A percentile compares a stretch with the other conserved stretches of the same genome.
phyloP scores from a whole-genome alignment of 30 jellyfish, hydroid and myxozoan species.

The Hydractinia symbiolongicarpus region DNA sequence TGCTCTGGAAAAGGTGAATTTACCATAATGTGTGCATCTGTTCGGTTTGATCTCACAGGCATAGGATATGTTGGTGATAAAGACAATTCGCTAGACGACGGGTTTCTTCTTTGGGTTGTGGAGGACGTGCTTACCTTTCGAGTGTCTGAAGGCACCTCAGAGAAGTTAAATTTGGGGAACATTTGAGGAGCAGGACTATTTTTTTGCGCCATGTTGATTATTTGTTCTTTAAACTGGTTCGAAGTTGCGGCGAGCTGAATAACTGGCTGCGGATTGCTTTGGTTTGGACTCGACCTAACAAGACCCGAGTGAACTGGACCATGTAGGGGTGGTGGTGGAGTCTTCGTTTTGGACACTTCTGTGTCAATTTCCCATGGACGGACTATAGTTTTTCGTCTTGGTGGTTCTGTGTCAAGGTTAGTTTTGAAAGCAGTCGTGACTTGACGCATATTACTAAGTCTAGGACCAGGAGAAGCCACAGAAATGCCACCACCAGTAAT shows the following conservation, averaged over 20 bases:
- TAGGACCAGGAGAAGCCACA: not conserved
- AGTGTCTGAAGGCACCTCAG: slow-evolving; percentile 9
- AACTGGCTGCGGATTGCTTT: slow-evolving; percentile 8
- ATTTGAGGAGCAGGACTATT: slow-evolving; percentile 38
- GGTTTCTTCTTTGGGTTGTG: not conserved
- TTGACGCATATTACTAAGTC: not conserved
- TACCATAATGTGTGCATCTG: not conserved
- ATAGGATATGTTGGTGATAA: slow-evolving; percentile 69
- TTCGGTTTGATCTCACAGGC: not conserved
- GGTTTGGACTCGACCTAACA: not conserved
- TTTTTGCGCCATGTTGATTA: slow-evolving; percentile 16
- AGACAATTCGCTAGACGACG: slow-evolving; percentile 36
- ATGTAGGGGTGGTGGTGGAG: slow-evolving; percentile 4
- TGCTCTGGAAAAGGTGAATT: not conserved
- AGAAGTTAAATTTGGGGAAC: slow-evolving; percentile 25
- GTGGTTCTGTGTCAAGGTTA: not conserved
- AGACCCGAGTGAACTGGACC: not conserved
- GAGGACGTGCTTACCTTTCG: not conserved
- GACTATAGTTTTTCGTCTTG: slow-evolving; percentile 40
- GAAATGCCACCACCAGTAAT: slow-evolving; percentile 42
- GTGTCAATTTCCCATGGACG: slow-evolving; percentile 81
- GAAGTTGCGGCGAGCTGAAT: slow-evolving; percentile 32
- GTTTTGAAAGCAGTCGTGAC: not conserved
- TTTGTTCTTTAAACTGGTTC: slow-evolving; percentile 27
- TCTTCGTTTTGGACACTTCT: not conserved